Percentiles rank a stretch among this genome's conserved stretches.
Conservation (phyloP, 2,888 invertebrate species). For the Ceratothoa steindachneri region DNA sequence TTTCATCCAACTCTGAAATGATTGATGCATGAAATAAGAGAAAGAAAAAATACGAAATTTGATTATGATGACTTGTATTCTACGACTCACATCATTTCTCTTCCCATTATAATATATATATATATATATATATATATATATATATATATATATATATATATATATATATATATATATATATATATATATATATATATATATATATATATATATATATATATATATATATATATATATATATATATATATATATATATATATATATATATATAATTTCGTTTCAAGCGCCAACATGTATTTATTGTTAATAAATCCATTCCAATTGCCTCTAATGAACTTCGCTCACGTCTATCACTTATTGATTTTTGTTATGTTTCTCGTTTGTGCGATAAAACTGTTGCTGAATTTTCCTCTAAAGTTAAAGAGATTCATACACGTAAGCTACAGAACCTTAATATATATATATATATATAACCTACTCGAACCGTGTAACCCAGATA, state of each 20-base stretch:
- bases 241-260: conserved; percentile 8
- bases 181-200: conserved; percentile 5
- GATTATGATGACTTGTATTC: conserved; percentile 10
- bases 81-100: conserved; percentile 7
- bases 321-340: too few relatives aligned
- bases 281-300: too few relatives aligned
- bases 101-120: conserved; percentile 1
- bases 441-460: too few relatives aligned
- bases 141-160: background rate
- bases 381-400: too few relatives aligned
- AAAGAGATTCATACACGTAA: too few relatives aligned
- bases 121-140: conserved; percentile 14
- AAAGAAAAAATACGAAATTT: conserved; percentile 2
- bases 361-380: too few relatives aligned
- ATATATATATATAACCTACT: too few relatives aligned
- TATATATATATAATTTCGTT: background rate
- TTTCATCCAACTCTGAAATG: conserved; percentile 1
- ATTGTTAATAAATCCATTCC: too few relatives aligned
- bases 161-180: conserved; percentile 18
- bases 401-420: too few relatives aligned
- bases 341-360: too few relatives aligned
- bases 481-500: too few relatives aligned
- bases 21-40: conserved; percentile 10
- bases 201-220: conserved; percentile 8
- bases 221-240: conserved; percentile 2